A percentile compares a stretch with the other conserved stretches of the same genome.
Evolutionary conservation across 2,113 vertebrate species (phyloP).

Genomic region (Leucosticte australis): DNA sequence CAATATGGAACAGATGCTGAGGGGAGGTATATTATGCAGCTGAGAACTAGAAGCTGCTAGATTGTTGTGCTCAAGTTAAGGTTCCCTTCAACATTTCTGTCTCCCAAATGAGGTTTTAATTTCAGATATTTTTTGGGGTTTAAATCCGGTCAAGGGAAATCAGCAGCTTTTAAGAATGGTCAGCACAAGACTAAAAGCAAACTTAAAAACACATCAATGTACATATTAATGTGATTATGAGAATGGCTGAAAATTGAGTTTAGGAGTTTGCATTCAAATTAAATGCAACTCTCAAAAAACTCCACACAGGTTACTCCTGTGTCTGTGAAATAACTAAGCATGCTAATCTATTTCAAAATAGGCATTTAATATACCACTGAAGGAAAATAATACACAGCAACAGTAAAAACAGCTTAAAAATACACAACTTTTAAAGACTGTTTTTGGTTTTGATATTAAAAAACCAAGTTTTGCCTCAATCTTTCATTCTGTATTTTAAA

Average conservation of each 20-base stretch:
- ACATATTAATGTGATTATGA: background rate
- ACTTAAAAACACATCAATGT: background rate
- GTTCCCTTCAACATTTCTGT: slow-evolving; percentile 2
- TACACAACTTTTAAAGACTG: background rate
- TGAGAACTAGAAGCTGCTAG: slow-evolving; percentile 35
- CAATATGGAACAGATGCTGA: slow-evolving; percentile 47
- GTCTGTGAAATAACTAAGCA: background rate
- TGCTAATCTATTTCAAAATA: background rate
- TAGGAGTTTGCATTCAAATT: background rate
- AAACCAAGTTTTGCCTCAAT: background rate
- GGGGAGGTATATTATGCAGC: slow-evolving; percentile 46
- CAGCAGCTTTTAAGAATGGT: background rate
- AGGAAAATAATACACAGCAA: background rate
- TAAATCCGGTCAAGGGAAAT: background rate
- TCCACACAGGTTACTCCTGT: background rate
- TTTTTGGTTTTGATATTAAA: background rate
- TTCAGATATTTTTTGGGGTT: background rate
- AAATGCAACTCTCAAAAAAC: background rate
- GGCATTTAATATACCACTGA: background rate
- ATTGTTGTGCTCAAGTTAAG: slow-evolving; percentile 14
- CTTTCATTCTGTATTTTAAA: background rate
- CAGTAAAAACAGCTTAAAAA: background rate
- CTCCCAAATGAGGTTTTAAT: background rate
- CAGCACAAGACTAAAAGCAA: background rate
- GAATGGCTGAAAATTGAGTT: background rate